phyloP scores from a whole-genome alignment of 2,113 vertebrate genomes.

The Crotalus viridis region DNA sequence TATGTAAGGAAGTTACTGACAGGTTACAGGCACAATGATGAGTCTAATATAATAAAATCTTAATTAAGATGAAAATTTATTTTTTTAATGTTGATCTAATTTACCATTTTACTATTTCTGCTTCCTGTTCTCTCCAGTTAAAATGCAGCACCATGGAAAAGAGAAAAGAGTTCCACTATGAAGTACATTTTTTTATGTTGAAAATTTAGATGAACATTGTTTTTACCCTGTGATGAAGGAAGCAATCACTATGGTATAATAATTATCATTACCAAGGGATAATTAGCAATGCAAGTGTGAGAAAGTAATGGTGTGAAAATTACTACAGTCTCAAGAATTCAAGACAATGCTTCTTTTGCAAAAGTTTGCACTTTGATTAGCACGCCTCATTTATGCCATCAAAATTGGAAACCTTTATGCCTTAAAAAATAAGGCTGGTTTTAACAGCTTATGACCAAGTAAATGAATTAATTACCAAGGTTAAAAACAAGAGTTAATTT shows the following conservation, averaged over 20 bases:
- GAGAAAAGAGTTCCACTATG: not conserved
- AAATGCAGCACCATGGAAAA: not conserved
- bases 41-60: constrained; percentile 51
- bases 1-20: constrained; percentile 32
- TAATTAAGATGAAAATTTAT: constrained; percentile 28
- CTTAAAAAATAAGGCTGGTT: constrained; percentile 36
- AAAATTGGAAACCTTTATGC: constrained; percentile 44
- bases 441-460: constrained; percentile 51
- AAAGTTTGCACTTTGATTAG: constrained; percentile 51
- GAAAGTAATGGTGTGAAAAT: constrained; percentile 53
- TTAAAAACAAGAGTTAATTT: not conserved
- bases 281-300: constrained; percentile 53
- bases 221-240: constrained; percentile 50
- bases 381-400: constrained; percentile 43
- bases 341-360: constrained; percentile 34
- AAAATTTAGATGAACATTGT: constrained; percentile 40
- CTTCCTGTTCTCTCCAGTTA: not conserved
- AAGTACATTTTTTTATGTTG: constrained; percentile 38
- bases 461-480: constrained; percentile 39
- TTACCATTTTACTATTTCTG: not conserved
- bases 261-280: constrained; percentile 44
- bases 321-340: constrained; percentile 31
- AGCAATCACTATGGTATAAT: constrained; percentile 50
- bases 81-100: constrained; percentile 11
- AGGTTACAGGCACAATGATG: constrained; percentile 39